These are phyloP conservation scores for Colletes gigas DNA, from an alignment of 1,140 invertebrate genomes.

Conservation along the genomic window DNA sequence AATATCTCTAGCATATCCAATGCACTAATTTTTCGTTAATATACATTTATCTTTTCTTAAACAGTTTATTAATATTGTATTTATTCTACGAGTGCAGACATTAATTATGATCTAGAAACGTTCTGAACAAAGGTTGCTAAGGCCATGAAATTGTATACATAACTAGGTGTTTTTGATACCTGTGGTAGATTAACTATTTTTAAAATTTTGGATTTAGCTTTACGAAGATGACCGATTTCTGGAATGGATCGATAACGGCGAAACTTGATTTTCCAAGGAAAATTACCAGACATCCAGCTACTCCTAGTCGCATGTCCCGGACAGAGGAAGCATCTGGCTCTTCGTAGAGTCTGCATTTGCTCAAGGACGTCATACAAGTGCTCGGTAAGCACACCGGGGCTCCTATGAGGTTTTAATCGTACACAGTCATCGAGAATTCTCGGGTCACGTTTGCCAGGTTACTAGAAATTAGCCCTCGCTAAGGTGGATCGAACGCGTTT, in stretches of 20 bases:
- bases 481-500: constrained; percentile 44
- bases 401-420: constrained; percentile 45
- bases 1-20: too few species aligned
- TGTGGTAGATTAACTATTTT: neutral
- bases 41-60: too few species aligned
- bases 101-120: too few species aligned
- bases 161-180: too few species aligned
- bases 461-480: constrained; percentile 50
- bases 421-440: constrained; percentile 44
- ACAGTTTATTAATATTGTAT: too few species aligned
- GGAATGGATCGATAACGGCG: constrained; percentile 28
- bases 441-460: constrained; percentile 37
- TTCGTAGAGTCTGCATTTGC: constrained; percentile 60
- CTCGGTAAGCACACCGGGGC: constrained; percentile 59
- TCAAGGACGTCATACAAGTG: constrained; percentile 67
- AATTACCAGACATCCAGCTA: constrained; percentile 21
- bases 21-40: too few species aligned
- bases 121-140: too few species aligned
- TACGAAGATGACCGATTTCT: neutral
- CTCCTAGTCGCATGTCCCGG: constrained; percentile 23
- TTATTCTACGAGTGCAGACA: too few species aligned
- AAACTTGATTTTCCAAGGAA: constrained; percentile 52
- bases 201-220: neutral
- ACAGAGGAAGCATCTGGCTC: constrained; percentile 46
- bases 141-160: too few species aligned